Percentiles rank a stretch among this genome's conserved stretches.
These are phyloP conservation scores for Cacoxenus indagator DNA, from an alignment of 2,888 invertebrate species.

Conservation along the genomic window DNA sequence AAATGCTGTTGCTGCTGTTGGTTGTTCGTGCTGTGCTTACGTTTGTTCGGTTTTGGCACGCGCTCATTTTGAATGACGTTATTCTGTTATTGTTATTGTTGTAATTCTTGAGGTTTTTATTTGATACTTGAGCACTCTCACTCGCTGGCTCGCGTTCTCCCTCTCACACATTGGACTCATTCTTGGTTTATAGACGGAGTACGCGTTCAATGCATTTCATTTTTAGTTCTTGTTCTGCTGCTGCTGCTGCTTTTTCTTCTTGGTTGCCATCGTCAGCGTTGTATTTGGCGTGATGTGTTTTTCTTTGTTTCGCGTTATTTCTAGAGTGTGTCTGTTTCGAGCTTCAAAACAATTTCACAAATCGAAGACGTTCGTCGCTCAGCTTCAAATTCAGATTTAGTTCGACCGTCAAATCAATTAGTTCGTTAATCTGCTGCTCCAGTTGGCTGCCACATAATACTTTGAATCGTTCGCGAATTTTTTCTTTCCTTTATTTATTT, in stretches of 20 bases:
- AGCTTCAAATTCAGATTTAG: slow-evolving; percentile 7
- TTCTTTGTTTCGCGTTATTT: neutral
- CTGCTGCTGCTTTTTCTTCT: neutral
- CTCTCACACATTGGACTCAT: too few species aligned
- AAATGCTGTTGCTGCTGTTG: too few species aligned
- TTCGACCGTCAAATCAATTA: neutral
- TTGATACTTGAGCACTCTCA: neutral
- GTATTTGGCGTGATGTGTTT: neutral
- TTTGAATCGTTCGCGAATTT: too few species aligned
- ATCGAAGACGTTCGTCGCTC: slow-evolving; percentile 5
- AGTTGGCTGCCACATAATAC: too few species aligned
- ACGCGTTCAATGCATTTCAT: too few species aligned
- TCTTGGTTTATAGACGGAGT: too few species aligned
- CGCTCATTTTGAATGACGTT: too few species aligned
- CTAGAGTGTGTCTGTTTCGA: slow-evolving; percentile 3
- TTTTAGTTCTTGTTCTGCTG: neutral
- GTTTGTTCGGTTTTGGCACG: too few species aligned
- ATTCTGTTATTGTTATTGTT: too few species aligned
- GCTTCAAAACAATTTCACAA: slow-evolving; percentile 14
- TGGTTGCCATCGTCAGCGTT: neutral
- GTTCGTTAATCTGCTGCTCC: too few species aligned
- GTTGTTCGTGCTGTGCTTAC: too few species aligned
- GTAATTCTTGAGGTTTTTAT: neutral
- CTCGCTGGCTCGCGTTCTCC: neutral
- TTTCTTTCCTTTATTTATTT: neutral